phyloP scores from a whole-genome alignment of 2,113 vertebrate species.

The Cyprinus carpio region DNA sequence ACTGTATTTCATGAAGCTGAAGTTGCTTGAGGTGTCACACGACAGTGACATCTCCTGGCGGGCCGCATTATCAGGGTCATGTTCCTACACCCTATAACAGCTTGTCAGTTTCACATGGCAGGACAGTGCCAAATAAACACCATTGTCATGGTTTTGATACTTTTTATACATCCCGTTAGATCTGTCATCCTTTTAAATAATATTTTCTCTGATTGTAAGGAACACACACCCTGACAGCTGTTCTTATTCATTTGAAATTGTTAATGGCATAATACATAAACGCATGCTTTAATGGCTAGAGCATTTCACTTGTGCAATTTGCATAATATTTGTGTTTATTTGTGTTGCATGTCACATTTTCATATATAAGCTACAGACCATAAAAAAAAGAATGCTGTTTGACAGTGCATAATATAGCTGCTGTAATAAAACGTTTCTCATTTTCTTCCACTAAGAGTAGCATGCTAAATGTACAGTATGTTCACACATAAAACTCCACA shows the following conservation, averaged over 20 bases:
- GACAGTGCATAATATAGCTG: slow-evolving; percentile 3
- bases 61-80: slow-evolving; percentile 25
- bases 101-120: neutral
- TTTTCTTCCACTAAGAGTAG: neutral
- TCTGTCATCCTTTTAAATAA: neutral
- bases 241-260: slow-evolving; percentile 1
- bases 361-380: neutral
- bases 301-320: neutral
- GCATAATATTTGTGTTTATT: slow-evolving; percentile 23
- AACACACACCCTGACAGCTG: neutral
- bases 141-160: neutral
- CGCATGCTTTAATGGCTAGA: neutral
- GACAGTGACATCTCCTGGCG: slow-evolving; percentile 57
- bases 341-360: neutral
- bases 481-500: neutral
- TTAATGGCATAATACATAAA: slow-evolving; percentile 26
- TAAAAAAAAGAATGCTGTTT: neutral
- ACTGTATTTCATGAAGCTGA: neutral
- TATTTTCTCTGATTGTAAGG: neutral
- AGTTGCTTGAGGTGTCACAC: slow-evolving; percentile 42
- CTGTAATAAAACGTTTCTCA: slow-evolving; percentile 1
- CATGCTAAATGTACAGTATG: neutral
- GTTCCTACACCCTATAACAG: neutral
- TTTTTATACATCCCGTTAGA: neutral
- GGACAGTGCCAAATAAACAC: neutral